phyloP scores from a whole-genome alignment of 1,140 invertebrate genomes.

The Plodia interpunctella region DNA sequence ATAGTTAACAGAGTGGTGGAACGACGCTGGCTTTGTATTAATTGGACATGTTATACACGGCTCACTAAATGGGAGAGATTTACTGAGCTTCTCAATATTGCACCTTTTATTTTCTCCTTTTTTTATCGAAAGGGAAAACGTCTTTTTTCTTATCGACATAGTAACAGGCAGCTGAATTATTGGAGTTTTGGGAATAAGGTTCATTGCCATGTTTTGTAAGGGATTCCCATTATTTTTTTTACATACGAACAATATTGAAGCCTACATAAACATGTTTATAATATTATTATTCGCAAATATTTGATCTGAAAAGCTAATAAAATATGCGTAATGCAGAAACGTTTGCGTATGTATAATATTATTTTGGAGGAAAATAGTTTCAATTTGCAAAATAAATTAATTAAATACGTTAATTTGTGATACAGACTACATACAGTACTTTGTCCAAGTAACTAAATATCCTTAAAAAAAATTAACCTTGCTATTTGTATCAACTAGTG shows the following conservation, averaged over 20 bases:
- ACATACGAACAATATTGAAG: neutral
- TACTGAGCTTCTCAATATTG: conserved; percentile 35
- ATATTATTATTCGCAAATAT: too few relatives aligned
- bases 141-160: conserved; percentile 26
- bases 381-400: too few relatives aligned
- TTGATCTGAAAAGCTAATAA: neutral
- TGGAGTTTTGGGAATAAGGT: neutral
- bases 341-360: too few relatives aligned
- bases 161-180: conserved; percentile 12
- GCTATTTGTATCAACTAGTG: too few relatives aligned
- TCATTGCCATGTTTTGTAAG: neutral
- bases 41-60: conserved; percentile 66
- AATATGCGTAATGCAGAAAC: neutral
- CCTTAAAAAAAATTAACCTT: too few relatives aligned
- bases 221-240: conserved; percentile 1
- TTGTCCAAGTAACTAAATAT: too few relatives aligned
- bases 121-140: conserved; percentile 16
- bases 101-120: conserved; percentile 24
- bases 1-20: conserved; percentile 56
- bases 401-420: too few relatives aligned
- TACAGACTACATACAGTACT: too few relatives aligned
- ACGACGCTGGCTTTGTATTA: conserved; percentile 50
- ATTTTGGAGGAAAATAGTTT: too few relatives aligned
- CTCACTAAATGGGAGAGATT: conserved; percentile 52
- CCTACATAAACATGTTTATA: too few relatives aligned